Percentiles rank a stretch among this genome's conserved stretches.
These are phyloP conservation scores for Drosophila anomelani DNA, from an alignment of 2,888 invertebrate species.

Conservation along the genomic window DNA sequence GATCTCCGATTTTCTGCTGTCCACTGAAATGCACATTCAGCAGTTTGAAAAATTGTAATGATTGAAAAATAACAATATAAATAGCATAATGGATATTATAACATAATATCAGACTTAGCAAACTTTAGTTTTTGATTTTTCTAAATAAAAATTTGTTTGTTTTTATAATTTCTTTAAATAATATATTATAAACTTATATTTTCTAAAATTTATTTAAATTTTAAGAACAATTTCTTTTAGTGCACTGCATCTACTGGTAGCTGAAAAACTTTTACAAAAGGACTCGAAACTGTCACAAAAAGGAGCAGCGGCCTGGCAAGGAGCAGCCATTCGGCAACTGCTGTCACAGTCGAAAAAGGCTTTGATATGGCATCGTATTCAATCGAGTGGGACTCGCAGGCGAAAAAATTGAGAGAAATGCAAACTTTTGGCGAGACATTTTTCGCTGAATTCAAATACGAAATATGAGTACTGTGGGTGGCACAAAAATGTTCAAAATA, in stretches of 20 bases:
- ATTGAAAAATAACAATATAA: neutral
- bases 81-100: neutral
- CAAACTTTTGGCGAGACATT: constrained; percentile 56
- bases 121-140: neutral
- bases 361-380: constrained; percentile 38
- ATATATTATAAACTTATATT: neutral
- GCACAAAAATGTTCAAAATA: neutral
- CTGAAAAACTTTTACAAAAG: constrained; percentile 57
- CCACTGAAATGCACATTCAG: constrained; percentile 25
- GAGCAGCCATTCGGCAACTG: constrained; percentile 48
- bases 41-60: neutral
- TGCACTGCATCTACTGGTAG: constrained; percentile 9
- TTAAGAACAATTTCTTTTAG: neutral
- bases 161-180: neutral
- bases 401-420: constrained; percentile 45
- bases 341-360: constrained; percentile 45
- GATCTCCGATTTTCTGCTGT: constrained; percentile 36
- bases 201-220: neutral
- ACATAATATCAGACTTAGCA: neutral
- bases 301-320: constrained; percentile 61
- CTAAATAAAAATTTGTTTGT: neutral
- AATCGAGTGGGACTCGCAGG: constrained; percentile 34
- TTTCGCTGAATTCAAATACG: constrained; percentile 47
- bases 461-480: constrained; percentile 9
- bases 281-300: constrained; percentile 72